Evolutionary conservation across 2,888 invertebrate genomes (phyloP), one percentile per base, ranked within the genome.

Genomic region (Mythimna lalbum): DNA sequence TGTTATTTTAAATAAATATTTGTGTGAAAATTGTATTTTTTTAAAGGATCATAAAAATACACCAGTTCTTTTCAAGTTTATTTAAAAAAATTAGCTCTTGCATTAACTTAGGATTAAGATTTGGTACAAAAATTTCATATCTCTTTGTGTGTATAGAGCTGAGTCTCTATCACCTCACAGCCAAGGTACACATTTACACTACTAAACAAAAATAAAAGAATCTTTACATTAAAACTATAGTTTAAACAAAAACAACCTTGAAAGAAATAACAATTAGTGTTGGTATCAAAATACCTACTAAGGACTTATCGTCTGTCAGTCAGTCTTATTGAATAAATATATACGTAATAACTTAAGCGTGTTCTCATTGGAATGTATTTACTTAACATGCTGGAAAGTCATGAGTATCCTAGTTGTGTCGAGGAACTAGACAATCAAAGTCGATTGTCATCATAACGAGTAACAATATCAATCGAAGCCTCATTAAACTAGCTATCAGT

Each of bases 111-210:
- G 73, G 79, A 83, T 81, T 84, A 86, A 84, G 79, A 88, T 88
- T 90, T 90, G 86, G 88, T 93, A 93, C 83, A 91, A 90, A 92
- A 89, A 82, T 73, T 72, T 87, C 64, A 84, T 85, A 85, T 81
- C 80, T 86, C 79, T 86, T 86, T 87, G 79, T 84, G 75, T 81
- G 79, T 84, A 86, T 80, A 88, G 86, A 88, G 81, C 83, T 81
- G 86, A 91, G 83, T 89, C 87, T 87, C 85, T 88, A 88, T 87
- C 78, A 87, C 88, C 89, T 94, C 94, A 94, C 94, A 94, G 94
- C 94, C 94, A 91, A 90, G 87, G 84, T 89, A 88, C 74, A 80
- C 81, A 67, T 82, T 82, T 88, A 87, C 67, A 69, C 81, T 86
- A 86, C 82, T 79, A 86, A 83, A 75, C 76, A 78, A 79, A 75